These are phyloP conservation scores for Nerophis lumbriciformis DNA, from an alignment of 2,113 vertebrate species.

Conservation along the genomic window DNA sequence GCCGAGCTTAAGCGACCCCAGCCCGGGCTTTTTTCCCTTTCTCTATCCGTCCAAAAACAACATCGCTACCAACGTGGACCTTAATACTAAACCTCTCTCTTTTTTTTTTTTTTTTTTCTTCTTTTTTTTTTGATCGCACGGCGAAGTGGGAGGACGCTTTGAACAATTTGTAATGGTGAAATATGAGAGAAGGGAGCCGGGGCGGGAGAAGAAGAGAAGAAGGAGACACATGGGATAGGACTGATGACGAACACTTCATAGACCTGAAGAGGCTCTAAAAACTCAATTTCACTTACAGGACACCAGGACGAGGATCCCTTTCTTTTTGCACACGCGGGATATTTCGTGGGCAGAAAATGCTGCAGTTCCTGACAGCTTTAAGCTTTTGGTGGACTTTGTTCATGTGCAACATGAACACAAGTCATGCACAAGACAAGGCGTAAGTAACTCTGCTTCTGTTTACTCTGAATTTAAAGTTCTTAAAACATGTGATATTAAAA, in stretches of 20 bases:
- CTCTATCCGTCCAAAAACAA: background rate
- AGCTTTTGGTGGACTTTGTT: slow-evolving; percentile 63
- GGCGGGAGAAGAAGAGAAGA: slow-evolving; percentile 54
- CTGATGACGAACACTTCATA: slow-evolving; percentile 36
- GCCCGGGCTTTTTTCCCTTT: background rate
- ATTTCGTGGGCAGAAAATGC: slow-evolving; percentile 44
- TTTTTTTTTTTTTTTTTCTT: background rate
- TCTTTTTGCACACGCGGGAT: no score
- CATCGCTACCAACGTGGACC: no score
- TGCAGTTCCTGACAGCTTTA: slow-evolving; percentile 50
- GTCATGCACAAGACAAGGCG: slow-evolving; percentile 63
- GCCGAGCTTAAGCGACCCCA: background rate
- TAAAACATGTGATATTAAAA: no score
- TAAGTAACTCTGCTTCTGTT: slow-evolving; percentile 56
- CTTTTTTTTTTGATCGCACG: slow-evolving; percentile 11
- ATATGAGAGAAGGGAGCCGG: slow-evolving; percentile 69
- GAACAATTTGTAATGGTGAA: slow-evolving; percentile 67
- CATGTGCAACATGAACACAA: slow-evolving; percentile 53
- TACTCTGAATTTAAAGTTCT: background rate
- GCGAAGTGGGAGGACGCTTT: slow-evolving; percentile 64
- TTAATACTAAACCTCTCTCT: background rate
- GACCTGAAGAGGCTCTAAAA: slow-evolving; percentile 25
- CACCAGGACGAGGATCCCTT: no score
- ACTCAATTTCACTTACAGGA: background rate
- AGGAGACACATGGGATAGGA: slow-evolving; percentile 62